Evolutionary conservation across 2,113 vertebrate species (phyloP).

Genomic region (Phasianus colchicus): DNA sequence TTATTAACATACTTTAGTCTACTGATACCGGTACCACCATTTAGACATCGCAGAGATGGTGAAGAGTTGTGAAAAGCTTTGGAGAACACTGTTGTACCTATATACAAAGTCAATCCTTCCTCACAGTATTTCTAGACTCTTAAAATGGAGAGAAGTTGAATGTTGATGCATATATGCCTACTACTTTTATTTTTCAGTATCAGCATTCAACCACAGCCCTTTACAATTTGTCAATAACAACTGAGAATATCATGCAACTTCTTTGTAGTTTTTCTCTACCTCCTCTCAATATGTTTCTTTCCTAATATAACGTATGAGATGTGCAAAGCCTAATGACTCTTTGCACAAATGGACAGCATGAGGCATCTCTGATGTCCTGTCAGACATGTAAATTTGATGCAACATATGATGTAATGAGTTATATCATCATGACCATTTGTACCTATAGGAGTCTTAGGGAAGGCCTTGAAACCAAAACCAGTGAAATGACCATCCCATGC

Average conservation of each 20-base stretch:
- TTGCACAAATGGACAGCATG: not conserved
- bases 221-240: not conserved
- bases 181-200: not conserved
- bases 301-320: not conserved
- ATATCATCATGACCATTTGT: not conserved
- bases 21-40: not conserved
- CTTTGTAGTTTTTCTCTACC: not conserved
- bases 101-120: not conserved
- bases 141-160: not conserved
- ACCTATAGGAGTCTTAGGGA: not conserved
- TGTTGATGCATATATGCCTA: not conserved
- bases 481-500: rapidly evolving
- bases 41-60: not conserved
- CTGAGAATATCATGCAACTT: not conserved
- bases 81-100: not conserved
- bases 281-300: not conserved
- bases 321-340: not conserved
- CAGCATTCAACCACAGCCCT: not conserved
- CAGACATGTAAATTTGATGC: not conserved
- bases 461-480: not conserved
- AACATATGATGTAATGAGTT: not conserved
- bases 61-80: not conserved
- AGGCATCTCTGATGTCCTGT: not conserved
- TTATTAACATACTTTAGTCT: not conserved
- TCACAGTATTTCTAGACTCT: not conserved